Conservation (phyloP, 2,888 invertebrate species). For the Agonopterix alstromeriana region DNA sequence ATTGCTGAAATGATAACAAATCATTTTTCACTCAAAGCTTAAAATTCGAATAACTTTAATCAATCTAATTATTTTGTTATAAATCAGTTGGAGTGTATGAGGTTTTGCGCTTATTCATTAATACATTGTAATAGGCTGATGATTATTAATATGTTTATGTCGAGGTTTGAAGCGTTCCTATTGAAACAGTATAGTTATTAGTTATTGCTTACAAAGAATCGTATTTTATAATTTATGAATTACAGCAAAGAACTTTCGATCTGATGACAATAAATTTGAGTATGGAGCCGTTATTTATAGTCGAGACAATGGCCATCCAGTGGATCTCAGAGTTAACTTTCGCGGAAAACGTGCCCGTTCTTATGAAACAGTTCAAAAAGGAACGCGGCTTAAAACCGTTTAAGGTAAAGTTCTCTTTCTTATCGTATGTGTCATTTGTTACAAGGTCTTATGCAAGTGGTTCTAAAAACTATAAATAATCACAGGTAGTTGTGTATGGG, state of each 20-base stretch:
- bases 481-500: conserved; percentile 75
- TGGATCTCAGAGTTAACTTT: conserved; percentile 75
- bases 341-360: conserved; percentile 52
- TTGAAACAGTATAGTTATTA: no score
- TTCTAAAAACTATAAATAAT: background rate
- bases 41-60: no score
- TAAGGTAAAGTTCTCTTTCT: conserved; percentile 40
- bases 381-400: conserved; percentile 75
- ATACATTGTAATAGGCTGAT: no score
- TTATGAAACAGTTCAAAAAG: conserved; percentile 68
- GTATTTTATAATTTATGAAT: background rate
- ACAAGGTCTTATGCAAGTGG: background rate
- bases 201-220: no score
- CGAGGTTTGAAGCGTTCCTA: no score
- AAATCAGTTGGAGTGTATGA: no score
- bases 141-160: no score
- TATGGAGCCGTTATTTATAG: conserved; percentile 77
- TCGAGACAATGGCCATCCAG: conserved; percentile 63
- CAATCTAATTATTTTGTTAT: no score
- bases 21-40: no score
- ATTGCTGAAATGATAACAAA: no score
- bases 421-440: background rate
- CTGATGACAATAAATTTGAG: conserved; percentile 74
- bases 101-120: no score
- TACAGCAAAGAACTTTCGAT: conserved; percentile 76